phyloP scores from a whole-genome alignment of 2,888 invertebrate species.

The Charanyca ferruginea region DNA sequence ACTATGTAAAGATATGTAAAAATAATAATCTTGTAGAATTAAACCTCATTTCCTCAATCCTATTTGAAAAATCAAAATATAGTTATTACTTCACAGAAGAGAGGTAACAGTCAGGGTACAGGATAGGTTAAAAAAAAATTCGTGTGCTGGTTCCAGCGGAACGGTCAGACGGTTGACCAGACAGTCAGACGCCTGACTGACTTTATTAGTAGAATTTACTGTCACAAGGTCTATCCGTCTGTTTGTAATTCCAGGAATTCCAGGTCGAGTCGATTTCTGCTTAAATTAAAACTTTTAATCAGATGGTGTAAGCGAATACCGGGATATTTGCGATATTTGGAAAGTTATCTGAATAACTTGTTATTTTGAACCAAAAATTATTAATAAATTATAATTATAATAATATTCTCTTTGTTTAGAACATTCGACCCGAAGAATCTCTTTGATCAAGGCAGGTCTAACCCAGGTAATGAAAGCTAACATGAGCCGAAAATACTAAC shows the following conservation, averaged over 20 bases:
- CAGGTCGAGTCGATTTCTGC: neutral
- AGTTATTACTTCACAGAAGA: neutral
- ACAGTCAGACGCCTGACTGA: conserved; percentile 44
- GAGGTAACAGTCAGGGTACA: no score
- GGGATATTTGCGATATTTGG: neutral
- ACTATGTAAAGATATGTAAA: no score
- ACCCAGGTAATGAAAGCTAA: conserved; percentile 22
- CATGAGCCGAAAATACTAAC: conserved; percentile 11
- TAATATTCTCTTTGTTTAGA: no score
- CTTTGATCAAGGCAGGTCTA: neutral
- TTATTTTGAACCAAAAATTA: no score
- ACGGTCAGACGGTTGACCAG: conserved; percentile 25
- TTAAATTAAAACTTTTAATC: conserved; percentile 5
- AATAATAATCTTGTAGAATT: no score
- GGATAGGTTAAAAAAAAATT: no score
- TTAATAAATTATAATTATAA: no score
- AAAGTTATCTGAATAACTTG: neutral
- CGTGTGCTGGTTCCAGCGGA: neutral
- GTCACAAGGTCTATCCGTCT: neutral
- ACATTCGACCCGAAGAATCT: no score
- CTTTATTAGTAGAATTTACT: conserved; percentile 29
- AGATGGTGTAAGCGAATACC: neutral
- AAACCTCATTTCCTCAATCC: no score
- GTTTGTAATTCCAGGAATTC: conserved; percentile 15
- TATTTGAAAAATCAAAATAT: neutral